Evolutionary conservation across 2,888 invertebrate species (phyloP), one percentile per base, ranked within the genome.

Genomic region (Dryocosmus kuriphilus): DNA sequence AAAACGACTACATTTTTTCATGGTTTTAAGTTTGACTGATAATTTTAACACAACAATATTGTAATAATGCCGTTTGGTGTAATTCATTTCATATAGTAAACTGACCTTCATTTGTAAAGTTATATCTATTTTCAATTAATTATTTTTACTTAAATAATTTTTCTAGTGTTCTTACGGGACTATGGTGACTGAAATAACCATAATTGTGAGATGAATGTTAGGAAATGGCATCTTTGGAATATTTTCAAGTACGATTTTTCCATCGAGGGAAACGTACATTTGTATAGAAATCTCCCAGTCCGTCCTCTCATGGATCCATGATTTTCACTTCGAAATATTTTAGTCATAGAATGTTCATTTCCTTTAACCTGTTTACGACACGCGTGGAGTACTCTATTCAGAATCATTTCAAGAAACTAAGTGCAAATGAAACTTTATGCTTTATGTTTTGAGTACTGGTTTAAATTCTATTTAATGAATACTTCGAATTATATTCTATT

Each of bases 251-350:
- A 3, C 7, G 46, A 19, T 46, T 46, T 46, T 46, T 41, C 41
- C 46, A 19, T 4, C 46, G 6, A 46, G 19, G 5, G 7, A 46
- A 46, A 19, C 19, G 46, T 46, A 46, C 19, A 46, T 46, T 46
- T 46, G 6, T 19, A 46, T 46, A 46, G 46, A 46, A 46, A 46
- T 46, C 35, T 35, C 35, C 35, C 35, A 35, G 46, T 19, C 7
- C 46, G 24, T 27, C n/a, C 74, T 38, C 38, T 51, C n/a, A 30
- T 11, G 24, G 16, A 16, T 32, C 19, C 32, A n/a, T 22, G 75
- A 38, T 38, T 24, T 74, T 74, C 51, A n/a, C 51, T n/a, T 51
- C 8, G 51, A 51, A 51, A n/a, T 51, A 51, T 51, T 51, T 51
- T n/a, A 8, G 8, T n/a, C 46, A 51, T n/a, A 51, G 46, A 51